phyloP scores from a whole-genome alignment of 2,797 vertebrate species.

The Ateles fusciceps region DNA sequence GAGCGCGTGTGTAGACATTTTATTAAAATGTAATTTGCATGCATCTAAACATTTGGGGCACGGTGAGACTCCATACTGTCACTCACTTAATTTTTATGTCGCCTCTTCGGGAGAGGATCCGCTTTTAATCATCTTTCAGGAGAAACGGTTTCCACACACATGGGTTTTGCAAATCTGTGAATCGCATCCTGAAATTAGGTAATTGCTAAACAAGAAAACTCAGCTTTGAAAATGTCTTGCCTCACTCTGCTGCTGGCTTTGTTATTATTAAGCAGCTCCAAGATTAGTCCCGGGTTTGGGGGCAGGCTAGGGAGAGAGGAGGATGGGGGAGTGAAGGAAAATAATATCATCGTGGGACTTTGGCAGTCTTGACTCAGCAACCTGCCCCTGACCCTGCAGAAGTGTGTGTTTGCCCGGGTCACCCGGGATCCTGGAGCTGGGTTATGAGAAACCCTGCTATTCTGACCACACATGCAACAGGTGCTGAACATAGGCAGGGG shows the following conservation, averaged over 20 bases:
- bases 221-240: constrained; percentile 67
- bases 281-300: constrained; percentile 59
- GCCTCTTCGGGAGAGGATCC: constrained; percentile 76
- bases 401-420: constrained; percentile 84
- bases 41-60: constrained; percentile 76
- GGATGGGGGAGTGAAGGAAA: constrained; percentile 76
- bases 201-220: constrained; percentile 68
- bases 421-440: constrained; percentile 81
- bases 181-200: constrained; percentile 77
- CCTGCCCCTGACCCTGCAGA: constrained; percentile 88
- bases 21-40: constrained; percentile 85
- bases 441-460: constrained; percentile 80
- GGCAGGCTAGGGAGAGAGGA: constrained; percentile 54
- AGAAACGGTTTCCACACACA: constrained; percentile 75
- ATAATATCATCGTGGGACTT: constrained; percentile 80
- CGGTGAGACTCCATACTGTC: constrained; percentile 58
- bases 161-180: constrained; percentile 67
- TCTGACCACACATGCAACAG: constrained; percentile 86
- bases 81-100: constrained; percentile 83
- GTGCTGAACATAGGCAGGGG: constrained; percentile 81
- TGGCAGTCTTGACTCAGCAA: constrained; percentile 89
- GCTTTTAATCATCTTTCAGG: constrained; percentile 83
- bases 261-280: constrained; percentile 64
- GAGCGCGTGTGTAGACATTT: constrained; percentile 78
- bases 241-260: constrained; percentile 74